Evolutionary conservation across 2,113 vertebrate species (phyloP).

Genomic region (Amia ocellicauda): DNA sequence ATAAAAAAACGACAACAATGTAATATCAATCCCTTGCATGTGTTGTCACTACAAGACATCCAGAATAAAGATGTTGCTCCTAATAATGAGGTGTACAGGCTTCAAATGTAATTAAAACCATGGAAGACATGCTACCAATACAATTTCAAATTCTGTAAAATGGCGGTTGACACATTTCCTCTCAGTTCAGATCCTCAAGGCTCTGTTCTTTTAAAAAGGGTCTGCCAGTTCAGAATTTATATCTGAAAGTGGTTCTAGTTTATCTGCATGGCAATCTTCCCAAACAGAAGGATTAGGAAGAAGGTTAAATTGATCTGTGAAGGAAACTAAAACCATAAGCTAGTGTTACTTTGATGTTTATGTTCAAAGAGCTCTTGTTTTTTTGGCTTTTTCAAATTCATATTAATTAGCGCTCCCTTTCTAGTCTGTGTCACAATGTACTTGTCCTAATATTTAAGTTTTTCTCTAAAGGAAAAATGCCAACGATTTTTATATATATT

Average conservation of each 20-base stretch:
- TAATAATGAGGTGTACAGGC: too few species aligned
- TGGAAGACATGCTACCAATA: too few species aligned
- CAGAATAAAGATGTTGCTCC: too few species aligned
- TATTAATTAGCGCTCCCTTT: background rate
- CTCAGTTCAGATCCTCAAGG: background rate
- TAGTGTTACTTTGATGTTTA: background rate
- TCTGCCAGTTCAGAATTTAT: background rate
- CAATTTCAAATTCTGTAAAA: background rate
- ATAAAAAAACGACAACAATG: too few species aligned
- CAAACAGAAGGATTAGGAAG: background rate
- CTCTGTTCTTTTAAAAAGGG: background rate
- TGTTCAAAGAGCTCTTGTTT: background rate
- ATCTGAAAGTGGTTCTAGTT: background rate
- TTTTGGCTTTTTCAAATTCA: background rate
- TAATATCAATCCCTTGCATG: too few species aligned
- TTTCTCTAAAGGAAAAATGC: too few species aligned
- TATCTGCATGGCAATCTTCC: background rate
- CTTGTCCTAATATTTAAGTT: too few species aligned
- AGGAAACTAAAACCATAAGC: background rate
- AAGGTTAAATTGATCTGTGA: background rate
- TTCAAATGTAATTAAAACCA: too few species aligned
- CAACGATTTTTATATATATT: too few species aligned
- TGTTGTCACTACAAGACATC: too few species aligned
- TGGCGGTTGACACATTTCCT: background rate
- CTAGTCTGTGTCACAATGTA: too few species aligned